Conservation (phyloP, 2,888 invertebrate species). For the Endotricha flammealis region DNA sequence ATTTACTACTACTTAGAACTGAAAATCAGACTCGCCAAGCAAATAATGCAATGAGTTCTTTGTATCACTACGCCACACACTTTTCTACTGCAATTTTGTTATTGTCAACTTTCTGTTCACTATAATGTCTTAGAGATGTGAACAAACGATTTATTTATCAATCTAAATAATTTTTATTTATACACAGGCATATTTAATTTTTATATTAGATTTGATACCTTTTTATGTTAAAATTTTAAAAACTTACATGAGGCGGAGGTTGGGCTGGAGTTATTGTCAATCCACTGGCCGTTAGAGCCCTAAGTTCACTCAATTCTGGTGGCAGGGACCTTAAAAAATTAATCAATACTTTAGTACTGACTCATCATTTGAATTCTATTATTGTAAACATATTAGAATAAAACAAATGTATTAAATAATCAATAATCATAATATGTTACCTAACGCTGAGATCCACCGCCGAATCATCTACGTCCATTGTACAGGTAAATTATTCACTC, state of each 20-base stretch:
- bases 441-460: slow-evolving; percentile 93
- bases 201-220: neutral
- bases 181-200: too few species aligned
- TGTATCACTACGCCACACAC: too few species aligned
- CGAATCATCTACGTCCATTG: slow-evolving; percentile 93
- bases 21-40: too few species aligned
- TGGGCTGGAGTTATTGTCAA: slow-evolving; percentile 81
- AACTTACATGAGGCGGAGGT: slow-evolving; percentile 73
- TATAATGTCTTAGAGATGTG: too few species aligned
- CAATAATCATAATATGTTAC: slow-evolving; percentile 58
- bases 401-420: neutral
- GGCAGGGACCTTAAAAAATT: slow-evolving; percentile 56
- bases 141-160: too few species aligned
- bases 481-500: slow-evolving; percentile 37
- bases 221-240: neutral
- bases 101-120: too few species aligned
- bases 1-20: too few species aligned
- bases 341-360: too few species aligned
- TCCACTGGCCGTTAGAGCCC: slow-evolving; percentile 80
- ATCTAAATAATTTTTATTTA: too few species aligned
- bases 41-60: too few species aligned
- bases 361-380: slow-evolving; percentile 24
- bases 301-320: slow-evolving; percentile 76
- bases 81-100: too few species aligned
- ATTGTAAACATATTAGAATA: slow-evolving; percentile 18